A percentile compares a stretch with the other conserved stretches of the same genome.
Evolutionary conservation across 2,113 vertebrate species (phyloP).

Genomic region (Trematocara macrostoma): DNA sequence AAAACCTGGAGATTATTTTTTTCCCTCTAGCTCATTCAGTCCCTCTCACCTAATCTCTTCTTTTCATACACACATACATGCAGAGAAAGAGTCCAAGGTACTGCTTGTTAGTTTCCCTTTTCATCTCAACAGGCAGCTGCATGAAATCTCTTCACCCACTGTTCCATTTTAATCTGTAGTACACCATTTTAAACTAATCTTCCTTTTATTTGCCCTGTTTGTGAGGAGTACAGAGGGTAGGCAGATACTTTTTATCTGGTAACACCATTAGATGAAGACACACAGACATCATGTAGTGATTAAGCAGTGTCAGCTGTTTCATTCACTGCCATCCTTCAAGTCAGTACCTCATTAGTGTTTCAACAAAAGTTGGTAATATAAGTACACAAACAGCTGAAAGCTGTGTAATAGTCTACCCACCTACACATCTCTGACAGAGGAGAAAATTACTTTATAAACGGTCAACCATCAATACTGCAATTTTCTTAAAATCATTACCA

Average conservation of each 20-base stretch:
- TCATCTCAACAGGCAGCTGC: neutral
- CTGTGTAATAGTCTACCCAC: neutral
- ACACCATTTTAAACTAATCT: constrained; percentile 11
- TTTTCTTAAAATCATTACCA: neutral
- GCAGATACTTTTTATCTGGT: neutral
- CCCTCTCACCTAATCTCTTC: constrained; percentile 1
- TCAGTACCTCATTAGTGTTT: neutral
- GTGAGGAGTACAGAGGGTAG: neutral
- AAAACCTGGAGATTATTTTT: constrained; percentile 4
- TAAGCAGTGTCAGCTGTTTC: neutral
- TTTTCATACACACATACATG: neutral
- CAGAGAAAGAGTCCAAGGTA: neutral
- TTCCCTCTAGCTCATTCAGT: neutral
- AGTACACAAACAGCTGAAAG: neutral
- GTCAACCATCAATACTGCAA: neutral
- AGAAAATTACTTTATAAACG: neutral
- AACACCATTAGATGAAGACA: constrained; percentile 3
- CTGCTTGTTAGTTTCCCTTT: neutral
- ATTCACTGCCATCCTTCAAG: neutral
- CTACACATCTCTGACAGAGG: neutral
- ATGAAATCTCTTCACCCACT: constrained; percentile 6
- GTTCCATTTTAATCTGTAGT: constrained; percentile 26
- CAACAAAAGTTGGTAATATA: neutral
- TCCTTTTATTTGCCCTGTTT: neutral
- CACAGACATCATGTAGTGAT: neutral